These are phyloP conservation scores for Poecile montanus DNA, from an alignment of 2,797 vertebrate species.

Conservation along the genomic window DNA sequence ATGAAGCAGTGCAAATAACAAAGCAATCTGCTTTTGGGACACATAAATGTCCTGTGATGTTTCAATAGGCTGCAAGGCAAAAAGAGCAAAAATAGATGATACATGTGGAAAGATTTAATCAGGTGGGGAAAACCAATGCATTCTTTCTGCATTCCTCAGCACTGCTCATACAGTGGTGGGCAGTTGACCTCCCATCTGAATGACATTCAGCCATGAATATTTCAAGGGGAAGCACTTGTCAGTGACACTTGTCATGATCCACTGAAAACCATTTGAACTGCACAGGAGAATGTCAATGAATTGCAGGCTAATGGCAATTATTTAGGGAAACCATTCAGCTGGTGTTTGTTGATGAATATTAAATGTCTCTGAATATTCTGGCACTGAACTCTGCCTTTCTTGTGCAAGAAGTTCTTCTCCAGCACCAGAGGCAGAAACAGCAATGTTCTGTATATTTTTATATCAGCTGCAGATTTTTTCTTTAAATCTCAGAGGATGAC, in stretches of 20 bases:
- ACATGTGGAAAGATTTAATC: neutral
- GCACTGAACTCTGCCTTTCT: neutral
- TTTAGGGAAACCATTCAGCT: neutral
- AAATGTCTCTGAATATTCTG: neutral
- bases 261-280: neutral
- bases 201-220: neutral
- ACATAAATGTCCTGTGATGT: conserved; percentile 51
- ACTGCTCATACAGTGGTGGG: neutral
- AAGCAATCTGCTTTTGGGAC: conserved; percentile 62
- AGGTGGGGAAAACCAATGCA: neutral
- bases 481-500: neutral
- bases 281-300: neutral
- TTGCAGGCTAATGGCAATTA: neutral
- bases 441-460: neutral
- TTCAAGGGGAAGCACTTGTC: neutral
- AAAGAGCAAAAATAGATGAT: neutral
- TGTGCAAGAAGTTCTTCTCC: neutral
- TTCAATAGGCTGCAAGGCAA: conserved; percentile 35
- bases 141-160: neutral
- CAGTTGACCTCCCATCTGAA: neutral
- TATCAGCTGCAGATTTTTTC: neutral
- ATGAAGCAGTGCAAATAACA: conserved; percentile 65
- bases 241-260: neutral
- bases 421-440: neutral
- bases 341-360: neutral